Base-by-base conservation (phyloP, 2,797 vertebrate species). In the Menidia menidia region DNA sequence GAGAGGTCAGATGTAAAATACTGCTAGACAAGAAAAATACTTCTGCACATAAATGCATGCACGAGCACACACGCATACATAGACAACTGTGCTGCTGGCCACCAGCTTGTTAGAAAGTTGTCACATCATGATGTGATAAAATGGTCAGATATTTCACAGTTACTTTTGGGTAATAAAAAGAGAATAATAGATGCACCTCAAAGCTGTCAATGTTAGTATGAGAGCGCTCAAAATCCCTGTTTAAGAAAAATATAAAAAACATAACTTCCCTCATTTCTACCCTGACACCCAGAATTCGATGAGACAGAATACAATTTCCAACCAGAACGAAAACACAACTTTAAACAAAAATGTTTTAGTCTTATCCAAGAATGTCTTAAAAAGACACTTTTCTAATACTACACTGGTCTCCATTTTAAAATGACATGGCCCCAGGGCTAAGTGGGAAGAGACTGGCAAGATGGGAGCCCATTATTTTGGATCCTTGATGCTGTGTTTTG, bases 71-170 rank as follows among this genome's bases (percentile, higher is more conserved):
- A 55, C n/a, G 43, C 39, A 59, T 4, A 33, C 15, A 64, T 56
- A 3, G 42, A 9, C 35, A 41, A 7, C 25, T 11, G 60, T 1
- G 15, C 31, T 59, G 69, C 39, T 54, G 31, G 54, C 70, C 39
- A 48, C 12, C 16, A 41, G 72, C 80, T 81, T 85, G 81, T 82
- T 85, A 80, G 57, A 44, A 42, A 70, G 69, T 60, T 42, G 51
- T 39, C 16, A 13, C 60, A 66, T 73, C 57, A 55, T 12, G 1
- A 48, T 60, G 78, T 66, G 73, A 80, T 3, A 61, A 4, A 74
- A 65, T 7, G 53, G 66, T 63, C 45, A 44, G 44, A 51, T 4
- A 35, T 61, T 50, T 14, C 35, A 57, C 42, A 76, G 53, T 72
- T 53, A 63, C 42, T 14, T 64, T 66, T 66, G 39, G 25, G 25